phyloP scores from a whole-genome alignment of 2,888 invertebrate genomes.

The Brachyptera putata region DNA sequence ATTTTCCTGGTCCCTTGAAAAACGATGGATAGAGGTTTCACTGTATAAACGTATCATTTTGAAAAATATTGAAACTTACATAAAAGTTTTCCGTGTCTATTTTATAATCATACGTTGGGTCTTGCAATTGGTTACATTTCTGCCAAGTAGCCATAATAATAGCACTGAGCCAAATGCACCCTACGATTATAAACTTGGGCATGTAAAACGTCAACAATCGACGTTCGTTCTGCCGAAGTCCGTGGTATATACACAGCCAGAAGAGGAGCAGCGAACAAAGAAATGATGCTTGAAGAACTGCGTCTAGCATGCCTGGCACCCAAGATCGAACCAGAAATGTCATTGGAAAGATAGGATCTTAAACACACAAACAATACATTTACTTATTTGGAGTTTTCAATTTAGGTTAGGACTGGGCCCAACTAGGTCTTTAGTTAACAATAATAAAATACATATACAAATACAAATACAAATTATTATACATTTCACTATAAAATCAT shows the following conservation, averaged over 20 bases:
- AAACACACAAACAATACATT: neutral
- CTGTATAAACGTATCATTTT: too few species aligned
- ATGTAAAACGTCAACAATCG: constrained; percentile 82
- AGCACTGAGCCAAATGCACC: constrained; percentile 81
- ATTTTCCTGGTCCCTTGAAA: too few species aligned
- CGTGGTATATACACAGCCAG: constrained; percentile 95
- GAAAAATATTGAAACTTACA: too few species aligned
- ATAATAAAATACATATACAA: too few species aligned
- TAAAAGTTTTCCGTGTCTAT: constrained; percentile 78
- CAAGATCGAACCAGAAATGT: constrained; percentile 84
- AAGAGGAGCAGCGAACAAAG: constrained; percentile 82
- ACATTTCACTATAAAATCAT: too few species aligned
- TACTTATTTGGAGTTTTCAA: neutral
- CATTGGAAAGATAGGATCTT: constrained; percentile 92
- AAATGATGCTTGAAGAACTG: constrained; percentile 85
- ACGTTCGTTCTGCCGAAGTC: constrained; percentile 89
- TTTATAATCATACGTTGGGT: constrained; percentile 90
- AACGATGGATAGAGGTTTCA: too few species aligned
- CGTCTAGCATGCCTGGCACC: constrained; percentile 89
- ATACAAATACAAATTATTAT: too few species aligned
- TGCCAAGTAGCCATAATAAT: constrained; percentile 86
- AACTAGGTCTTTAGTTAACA: too few species aligned
- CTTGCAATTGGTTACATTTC: constrained; percentile 78
- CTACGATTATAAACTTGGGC: constrained; percentile 82
- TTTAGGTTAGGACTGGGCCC: too few species aligned